Conservation (phyloP, 1,140 invertebrate species). For the Bombus difficillimus region DNA sequence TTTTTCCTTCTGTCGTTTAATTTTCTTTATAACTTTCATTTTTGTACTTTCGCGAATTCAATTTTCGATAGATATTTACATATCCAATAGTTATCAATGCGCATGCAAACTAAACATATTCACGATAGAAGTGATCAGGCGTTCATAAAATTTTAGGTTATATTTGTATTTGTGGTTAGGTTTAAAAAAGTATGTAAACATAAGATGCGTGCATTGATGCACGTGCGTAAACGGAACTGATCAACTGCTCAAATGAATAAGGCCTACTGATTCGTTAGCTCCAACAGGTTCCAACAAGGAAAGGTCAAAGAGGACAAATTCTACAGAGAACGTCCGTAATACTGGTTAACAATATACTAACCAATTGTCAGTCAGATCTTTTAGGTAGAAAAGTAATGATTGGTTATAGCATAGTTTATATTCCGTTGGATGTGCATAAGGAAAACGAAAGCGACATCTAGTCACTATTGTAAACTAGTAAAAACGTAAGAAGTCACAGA, state of each 20-base stretch:
- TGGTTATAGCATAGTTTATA: not conserved
- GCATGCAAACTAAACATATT: not conserved
- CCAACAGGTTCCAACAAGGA: not conserved
- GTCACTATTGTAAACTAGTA: not conserved
- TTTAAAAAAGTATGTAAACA: constrained; percentile 3
- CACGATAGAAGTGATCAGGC: not conserved
- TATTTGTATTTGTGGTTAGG: constrained; percentile 12
- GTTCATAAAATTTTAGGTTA: constrained; percentile 10
- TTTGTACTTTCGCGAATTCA: not conserved
- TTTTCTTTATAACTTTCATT: not conserved
- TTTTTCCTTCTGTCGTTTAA: constrained; percentile 31
- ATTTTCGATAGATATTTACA: not conserved
- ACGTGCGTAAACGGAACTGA: not conserved
- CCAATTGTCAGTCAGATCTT: constrained; percentile 16
- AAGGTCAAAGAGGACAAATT: constrained; percentile 34
- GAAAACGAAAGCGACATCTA: constrained; percentile 31
- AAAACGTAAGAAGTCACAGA: constrained; percentile 35
- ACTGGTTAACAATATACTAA: not conserved
- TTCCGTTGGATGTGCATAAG: not conserved
- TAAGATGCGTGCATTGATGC: constrained; percentile 12
- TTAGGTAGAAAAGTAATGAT: constrained; percentile 15
- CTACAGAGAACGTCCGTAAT: not conserved
- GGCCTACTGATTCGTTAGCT: not conserved
- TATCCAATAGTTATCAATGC: not conserved
- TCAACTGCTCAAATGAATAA: not conserved